Conservation (phyloP, 2,888 invertebrate genomes). For the Cheilosia urbana region DNA sequence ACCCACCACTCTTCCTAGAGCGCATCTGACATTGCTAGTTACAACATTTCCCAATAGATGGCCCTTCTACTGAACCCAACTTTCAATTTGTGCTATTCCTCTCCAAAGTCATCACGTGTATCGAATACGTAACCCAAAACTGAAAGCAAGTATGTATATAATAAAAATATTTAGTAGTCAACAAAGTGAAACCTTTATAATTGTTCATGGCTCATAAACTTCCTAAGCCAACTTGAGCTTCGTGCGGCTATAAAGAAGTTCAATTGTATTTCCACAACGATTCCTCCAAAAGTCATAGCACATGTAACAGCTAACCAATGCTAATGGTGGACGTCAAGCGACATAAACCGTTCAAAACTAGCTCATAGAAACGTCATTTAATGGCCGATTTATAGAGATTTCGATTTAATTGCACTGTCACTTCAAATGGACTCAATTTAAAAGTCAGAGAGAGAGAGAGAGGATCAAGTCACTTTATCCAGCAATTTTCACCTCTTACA, state of each 20-base stretch:
- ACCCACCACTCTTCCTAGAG: too few relatives aligned
- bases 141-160: constrained; percentile 5
- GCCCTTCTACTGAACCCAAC: neutral
- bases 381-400: neutral
- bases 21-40: too few relatives aligned
- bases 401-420: constrained; percentile 35
- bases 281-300: constrained; percentile 6
- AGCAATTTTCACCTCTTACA: constrained; percentile 31
- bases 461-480: neutral
- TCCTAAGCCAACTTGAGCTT: constrained; percentile 19
- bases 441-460: too few relatives aligned
- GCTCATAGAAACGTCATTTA: constrained; percentile 36
- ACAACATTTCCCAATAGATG: neutral
- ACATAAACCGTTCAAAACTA: constrained; percentile 50
- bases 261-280: constrained; percentile 43
- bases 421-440: neutral
- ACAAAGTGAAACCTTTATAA: constrained; percentile 54
- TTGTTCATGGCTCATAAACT: constrained; percentile 66
- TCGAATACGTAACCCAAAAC: constrained; percentile 33
- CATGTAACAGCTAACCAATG: constrained; percentile 36
- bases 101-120: constrained; percentile 4
- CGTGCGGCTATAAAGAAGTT: constrained; percentile 20
- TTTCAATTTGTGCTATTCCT: constrained; percentile 7
- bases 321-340: constrained; percentile 41
- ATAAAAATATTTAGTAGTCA: constrained; percentile 22